These are phyloP conservation scores for Pseudopleuronectes americanus DNA, from an alignment of 2,797 vertebrate genomes.

Conservation along the genomic window DNA sequence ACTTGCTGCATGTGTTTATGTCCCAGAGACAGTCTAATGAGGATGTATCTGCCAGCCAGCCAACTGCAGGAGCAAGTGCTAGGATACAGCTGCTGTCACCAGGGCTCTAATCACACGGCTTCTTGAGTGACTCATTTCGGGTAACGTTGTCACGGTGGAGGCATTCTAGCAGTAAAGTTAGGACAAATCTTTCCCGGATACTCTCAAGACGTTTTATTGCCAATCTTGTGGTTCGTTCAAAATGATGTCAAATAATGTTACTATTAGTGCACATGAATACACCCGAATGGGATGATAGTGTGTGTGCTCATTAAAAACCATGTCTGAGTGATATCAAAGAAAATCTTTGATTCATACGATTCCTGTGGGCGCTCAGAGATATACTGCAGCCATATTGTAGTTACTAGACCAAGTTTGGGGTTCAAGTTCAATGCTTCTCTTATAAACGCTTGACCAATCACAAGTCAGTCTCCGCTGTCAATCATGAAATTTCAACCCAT, in stretches of 20 bases:
- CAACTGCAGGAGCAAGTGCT: conserved; percentile 77
- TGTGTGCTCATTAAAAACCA: background rate
- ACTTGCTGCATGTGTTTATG: conserved; percentile 84
- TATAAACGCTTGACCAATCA: no score
- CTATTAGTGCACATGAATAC: background rate
- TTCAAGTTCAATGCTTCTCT: no score
- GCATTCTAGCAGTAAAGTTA: conserved; percentile 12
- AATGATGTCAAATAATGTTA: background rate
- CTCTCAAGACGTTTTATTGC: conserved; percentile 21
- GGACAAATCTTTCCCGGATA: conserved; percentile 28
- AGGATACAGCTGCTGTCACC: conserved; percentile 85
- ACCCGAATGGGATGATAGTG: background rate
- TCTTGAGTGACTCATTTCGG: conserved; percentile 63
- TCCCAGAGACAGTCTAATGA: conserved; percentile 85
- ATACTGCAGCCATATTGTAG: no score
- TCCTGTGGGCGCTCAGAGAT: no score
- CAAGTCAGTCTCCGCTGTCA: no score
- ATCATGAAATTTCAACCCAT: no score
- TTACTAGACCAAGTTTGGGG: background rate
- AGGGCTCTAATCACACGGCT: conserved; percentile 86
- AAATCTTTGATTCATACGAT: background rate
- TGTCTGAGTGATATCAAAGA: background rate
- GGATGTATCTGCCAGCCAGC: conserved; percentile 78
- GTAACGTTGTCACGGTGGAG: conserved; percentile 31
- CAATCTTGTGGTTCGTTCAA: conserved; percentile 1